These are phyloP conservation scores for Apoda limacodes DNA, from an alignment of 2,888 invertebrate species.

Conservation along the genomic window DNA sequence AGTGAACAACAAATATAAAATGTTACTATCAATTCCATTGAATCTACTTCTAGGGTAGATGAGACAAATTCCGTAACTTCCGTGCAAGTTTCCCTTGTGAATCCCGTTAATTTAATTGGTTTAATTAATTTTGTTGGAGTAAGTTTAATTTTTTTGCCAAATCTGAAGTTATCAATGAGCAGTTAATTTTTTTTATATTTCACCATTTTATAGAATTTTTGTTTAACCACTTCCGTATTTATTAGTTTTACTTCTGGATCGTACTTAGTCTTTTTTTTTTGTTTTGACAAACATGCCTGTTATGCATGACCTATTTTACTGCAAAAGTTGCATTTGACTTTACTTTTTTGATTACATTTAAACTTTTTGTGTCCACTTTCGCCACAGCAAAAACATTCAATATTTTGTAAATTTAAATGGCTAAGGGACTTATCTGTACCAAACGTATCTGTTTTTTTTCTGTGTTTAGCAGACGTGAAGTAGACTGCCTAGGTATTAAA, in stretches of 20 bases:
- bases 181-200: constrained; percentile 9
- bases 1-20: constrained; percentile 11
- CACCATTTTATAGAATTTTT: constrained; percentile 18
- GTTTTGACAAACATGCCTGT: constrained; percentile 16
- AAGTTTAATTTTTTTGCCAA: constrained; percentile 7
- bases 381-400: constrained; percentile 15
- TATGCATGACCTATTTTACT: constrained; percentile 19
- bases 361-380: constrained; percentile 12
- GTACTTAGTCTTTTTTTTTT: constrained; percentile 16
- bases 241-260: constrained; percentile 20
- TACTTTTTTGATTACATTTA: constrained; percentile 10
- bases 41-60: constrained; percentile 12
- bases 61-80: constrained; percentile 8
- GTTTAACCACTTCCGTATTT: constrained; percentile 4
- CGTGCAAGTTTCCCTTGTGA: constrained; percentile 4
- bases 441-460: no score
- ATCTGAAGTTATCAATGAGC: constrained; percentile 12
- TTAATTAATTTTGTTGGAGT: constrained; percentile 4
- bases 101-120: constrained; percentile 12
- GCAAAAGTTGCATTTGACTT: constrained; percentile 18
- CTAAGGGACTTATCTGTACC: no score
- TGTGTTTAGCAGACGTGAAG: no score
- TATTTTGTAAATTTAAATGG: no score
- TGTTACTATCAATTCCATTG: constrained; percentile 6
- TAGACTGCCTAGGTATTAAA: no score